Percentiles rank a stretch among this genome's conserved stretches.
Evolutionary conservation across 2,113 vertebrate genomes (phyloP).

Genomic region (Odocoileus virginianus): DNA sequence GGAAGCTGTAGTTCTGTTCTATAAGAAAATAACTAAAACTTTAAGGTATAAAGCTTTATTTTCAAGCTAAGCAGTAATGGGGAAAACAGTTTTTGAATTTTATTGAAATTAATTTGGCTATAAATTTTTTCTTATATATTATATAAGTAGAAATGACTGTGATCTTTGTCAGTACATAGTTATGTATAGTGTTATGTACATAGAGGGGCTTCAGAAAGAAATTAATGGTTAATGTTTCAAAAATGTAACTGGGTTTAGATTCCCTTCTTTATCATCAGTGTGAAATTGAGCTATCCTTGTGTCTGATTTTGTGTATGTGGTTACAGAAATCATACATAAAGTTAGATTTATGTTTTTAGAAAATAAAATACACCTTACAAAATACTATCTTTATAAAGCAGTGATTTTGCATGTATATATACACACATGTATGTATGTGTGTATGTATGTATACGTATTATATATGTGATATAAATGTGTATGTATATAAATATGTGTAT

Average conservation of each 20-base stretch:
- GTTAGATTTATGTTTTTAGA: neutral
- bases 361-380: neutral
- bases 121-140: neutral
- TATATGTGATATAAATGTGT: neutral
- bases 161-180: neutral
- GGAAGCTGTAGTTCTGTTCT: neutral
- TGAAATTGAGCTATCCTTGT: neutral
- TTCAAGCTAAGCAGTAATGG: neutral
- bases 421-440: neutral
- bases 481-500: neutral
- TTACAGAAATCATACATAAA: neutral
- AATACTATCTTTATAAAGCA: neutral
- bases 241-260: neutral
- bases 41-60: neutral
- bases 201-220: constrained; percentile 5
- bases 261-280: neutral
- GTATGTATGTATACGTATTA: neutral
- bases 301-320: neutral
- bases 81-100: neutral
- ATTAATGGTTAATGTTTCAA: neutral
- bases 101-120: neutral
- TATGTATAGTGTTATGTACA: neutral
- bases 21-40: neutral
- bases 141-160: neutral
- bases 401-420: neutral